These are phyloP conservation scores for Chironomus riparius DNA, from an alignment of 2,888 invertebrate genomes.

Conservation along the genomic window DNA sequence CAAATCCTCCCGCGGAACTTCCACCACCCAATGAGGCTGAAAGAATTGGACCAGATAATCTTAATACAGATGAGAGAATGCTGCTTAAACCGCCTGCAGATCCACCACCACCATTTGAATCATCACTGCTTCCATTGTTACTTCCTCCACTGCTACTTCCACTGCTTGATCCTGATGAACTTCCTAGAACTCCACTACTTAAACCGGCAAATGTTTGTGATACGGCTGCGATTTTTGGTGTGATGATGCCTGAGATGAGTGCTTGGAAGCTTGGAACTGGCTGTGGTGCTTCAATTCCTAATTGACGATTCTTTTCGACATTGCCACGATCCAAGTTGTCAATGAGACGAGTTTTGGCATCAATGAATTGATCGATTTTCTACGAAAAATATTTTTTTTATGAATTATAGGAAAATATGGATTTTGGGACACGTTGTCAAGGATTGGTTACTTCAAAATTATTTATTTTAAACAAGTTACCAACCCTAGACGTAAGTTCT, in stretches of 20 bases:
- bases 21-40: constrained; percentile 40
- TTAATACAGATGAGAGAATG: constrained; percentile 40
- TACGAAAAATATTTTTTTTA: constrained; percentile 38
- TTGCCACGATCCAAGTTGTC: constrained; percentile 61
- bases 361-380: constrained; percentile 76
- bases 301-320: constrained; percentile 65
- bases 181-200: constrained; percentile 48
- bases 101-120: constrained; percentile 29
- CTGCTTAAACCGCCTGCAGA: constrained; percentile 34
- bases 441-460: too few relatives aligned
- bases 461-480: too few relatives aligned
- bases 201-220: constrained; percentile 57
- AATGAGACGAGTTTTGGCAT: constrained; percentile 65
- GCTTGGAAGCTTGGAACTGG: constrained; percentile 54
- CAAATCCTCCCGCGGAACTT: not conserved
- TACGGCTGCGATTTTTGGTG: constrained; percentile 59
- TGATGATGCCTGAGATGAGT: constrained; percentile 59
- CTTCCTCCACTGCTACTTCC: constrained; percentile 42
- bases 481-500: too few relatives aligned
- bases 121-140: constrained; percentile 29
- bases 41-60: constrained; percentile 41
- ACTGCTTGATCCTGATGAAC: constrained; percentile 44
- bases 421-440: too few relatives aligned
- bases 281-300: constrained; percentile 59
- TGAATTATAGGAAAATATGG: too few relatives aligned